Percentiles rank a stretch among this genome's conserved stretches.
Evolutionary conservation across 2,888 invertebrate genomes (phyloP).

Genomic region (Hedychridium roseum): DNA sequence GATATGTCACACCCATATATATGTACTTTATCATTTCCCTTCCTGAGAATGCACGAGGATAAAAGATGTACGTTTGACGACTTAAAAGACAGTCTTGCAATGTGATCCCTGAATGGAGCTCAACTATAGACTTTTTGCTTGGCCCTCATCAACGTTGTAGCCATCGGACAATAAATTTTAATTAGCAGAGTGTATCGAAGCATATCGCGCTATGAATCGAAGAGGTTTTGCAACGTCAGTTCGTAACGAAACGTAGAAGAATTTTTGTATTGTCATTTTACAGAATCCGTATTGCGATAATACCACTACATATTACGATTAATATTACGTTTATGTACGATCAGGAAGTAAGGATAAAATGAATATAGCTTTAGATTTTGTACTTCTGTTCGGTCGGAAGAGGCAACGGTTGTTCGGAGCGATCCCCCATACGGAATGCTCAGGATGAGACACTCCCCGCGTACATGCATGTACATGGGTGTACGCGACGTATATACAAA

Average conservation of each 20-base stretch:
- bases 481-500: conserved; percentile 13
- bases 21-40: no score
- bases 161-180: conserved; percentile 13
- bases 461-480: conserved; percentile 19
- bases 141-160: conserved; percentile 29
- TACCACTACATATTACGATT: conserved; percentile 24
- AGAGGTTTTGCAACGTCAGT: conserved; percentile 31
- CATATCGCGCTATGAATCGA: no score
- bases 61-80: no score
- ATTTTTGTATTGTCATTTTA: neutral
- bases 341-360: conserved; percentile 32
- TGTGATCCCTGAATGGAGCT: no score
- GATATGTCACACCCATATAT: no score
- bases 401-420: conserved; percentile 22
- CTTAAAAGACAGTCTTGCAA: no score
- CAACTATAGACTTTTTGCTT: conserved; percentile 3
- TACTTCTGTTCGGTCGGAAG: conserved; percentile 43
- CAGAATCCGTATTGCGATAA: neutral
- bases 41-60: no score
- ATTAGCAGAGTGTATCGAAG: neutral
- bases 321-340: conserved; percentile 32
- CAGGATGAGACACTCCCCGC: no score
- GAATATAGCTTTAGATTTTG: conserved; percentile 47
- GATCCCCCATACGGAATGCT: no score
- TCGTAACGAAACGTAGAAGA: conserved; percentile 1